Conservation (phyloP, 2,888 invertebrate genomes). For the Penaeus monodon region DNA sequence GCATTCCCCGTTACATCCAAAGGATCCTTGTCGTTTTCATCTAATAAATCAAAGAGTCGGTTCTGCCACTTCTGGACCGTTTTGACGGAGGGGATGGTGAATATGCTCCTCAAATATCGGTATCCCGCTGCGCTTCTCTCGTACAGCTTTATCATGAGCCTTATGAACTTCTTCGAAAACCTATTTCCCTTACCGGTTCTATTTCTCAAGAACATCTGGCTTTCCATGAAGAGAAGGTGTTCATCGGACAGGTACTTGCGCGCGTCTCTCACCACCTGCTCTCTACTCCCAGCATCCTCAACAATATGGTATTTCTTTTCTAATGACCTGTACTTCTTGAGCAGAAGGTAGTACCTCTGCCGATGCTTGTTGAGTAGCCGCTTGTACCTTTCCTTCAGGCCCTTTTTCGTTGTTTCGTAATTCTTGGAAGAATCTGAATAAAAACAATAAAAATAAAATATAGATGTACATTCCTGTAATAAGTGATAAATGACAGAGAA, state of each 20-base stretch:
- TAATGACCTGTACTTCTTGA: constrained; percentile 39
- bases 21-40: too few species aligned
- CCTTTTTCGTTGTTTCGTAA: too few species aligned
- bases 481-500: too few species aligned
- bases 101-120: constrained; percentile 40
- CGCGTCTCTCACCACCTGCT: constrained; percentile 44
- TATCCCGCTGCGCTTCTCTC: constrained; percentile 46
- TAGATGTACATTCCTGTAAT: too few species aligned
- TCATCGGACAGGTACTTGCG: constrained; percentile 41
- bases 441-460: too few species aligned
- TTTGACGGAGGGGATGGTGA: constrained; percentile 41
- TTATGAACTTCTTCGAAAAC: constrained; percentile 41
- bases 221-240: constrained; percentile 43
- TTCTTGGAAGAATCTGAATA: too few species aligned
- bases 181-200: constrained; percentile 42
- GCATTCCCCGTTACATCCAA: too few species aligned
- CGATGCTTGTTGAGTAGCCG: constrained; percentile 42
- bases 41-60: too few species aligned
- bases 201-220: constrained; percentile 51
- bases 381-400: constrained; percentile 31
- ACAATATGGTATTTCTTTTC: constrained; percentile 16
- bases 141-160: constrained; percentile 40
- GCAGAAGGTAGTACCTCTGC: constrained; percentile 30
- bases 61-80: constrained; percentile 31
- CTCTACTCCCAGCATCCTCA: constrained; percentile 33